phyloP scores from a whole-genome alignment of 2,797 vertebrate genomes.

The Pipistrellus nathusii region DNA sequence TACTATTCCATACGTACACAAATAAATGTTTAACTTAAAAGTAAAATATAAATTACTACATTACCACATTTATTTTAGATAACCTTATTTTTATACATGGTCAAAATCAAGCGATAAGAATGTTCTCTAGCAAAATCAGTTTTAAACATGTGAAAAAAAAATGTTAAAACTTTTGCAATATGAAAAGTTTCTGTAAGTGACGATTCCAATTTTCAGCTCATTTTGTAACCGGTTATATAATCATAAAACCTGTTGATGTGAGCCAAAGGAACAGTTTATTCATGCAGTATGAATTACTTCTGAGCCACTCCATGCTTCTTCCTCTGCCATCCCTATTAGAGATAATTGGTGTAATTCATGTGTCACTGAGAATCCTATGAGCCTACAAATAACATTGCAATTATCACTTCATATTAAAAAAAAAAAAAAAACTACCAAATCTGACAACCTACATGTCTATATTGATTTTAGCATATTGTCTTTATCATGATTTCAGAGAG shows the following conservation, averaged over 20 bases:
- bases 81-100: not conserved
- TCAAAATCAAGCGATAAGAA: not conserved
- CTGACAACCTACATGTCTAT: constrained; percentile 42
- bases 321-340: constrained; percentile 67
- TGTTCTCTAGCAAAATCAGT: not conserved
- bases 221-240: constrained; percentile 62
- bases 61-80: not conserved
- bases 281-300: constrained; percentile 70
- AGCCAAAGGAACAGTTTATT: constrained; percentile 68
- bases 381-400: constrained; percentile 65
- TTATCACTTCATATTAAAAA: constrained; percentile 65
- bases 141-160: not conserved
- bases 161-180: not conserved
- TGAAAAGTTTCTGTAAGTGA: constrained; percentile 62
- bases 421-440: constrained; percentile 1
- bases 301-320: constrained; percentile 67
- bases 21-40: constrained; percentile 23
- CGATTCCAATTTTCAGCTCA: constrained; percentile 63
- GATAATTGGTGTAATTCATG: constrained; percentile 73
- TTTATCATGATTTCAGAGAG: not conserved
- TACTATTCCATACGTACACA: not conserved
- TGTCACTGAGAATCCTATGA: constrained; percentile 64
- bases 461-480: constrained; percentile 35
- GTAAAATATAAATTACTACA: not conserved
- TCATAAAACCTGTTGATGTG: constrained; percentile 53